Percentiles rank a stretch among this genome's conserved stretches.
Conservation (phyloP, 2,113 vertebrate species). For the Tylochromis polylepis region DNA sequence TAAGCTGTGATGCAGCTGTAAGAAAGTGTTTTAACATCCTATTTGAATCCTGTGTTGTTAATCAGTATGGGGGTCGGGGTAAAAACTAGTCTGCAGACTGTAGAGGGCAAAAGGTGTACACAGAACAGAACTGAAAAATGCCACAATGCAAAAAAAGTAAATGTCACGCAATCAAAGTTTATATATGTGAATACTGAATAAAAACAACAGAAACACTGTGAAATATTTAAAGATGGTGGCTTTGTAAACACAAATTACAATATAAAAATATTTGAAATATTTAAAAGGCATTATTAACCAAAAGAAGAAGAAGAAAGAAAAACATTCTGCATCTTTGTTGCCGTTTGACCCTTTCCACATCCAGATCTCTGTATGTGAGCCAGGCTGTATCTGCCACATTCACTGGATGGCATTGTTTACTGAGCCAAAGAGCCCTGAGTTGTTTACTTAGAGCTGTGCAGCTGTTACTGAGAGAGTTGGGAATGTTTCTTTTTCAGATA, state of each 20-base stretch:
- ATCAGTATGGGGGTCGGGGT: no score
- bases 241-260: no score
- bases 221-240: background rate
- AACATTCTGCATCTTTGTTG: background rate
- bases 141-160: background rate
- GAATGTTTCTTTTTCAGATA: background rate
- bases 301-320: background rate
- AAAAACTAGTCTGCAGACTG: background rate
- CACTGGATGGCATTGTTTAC: background rate
- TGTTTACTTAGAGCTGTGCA: background rate
- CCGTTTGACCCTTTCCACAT: background rate
- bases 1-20: background rate
- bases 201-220: background rate
- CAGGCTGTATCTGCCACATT: background rate
- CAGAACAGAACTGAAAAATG: background rate
- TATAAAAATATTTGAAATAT: no score
- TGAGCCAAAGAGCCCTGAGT: background rate
- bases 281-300: background rate
- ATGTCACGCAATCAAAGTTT: background rate
- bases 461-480: background rate
- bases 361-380: background rate
- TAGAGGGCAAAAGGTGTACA: rapidly evolving
- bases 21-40: background rate
- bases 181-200: background rate
- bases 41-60: background rate